Conservation (phyloP, 2,113 vertebrate species). For the Parotia lawesii region DNA sequence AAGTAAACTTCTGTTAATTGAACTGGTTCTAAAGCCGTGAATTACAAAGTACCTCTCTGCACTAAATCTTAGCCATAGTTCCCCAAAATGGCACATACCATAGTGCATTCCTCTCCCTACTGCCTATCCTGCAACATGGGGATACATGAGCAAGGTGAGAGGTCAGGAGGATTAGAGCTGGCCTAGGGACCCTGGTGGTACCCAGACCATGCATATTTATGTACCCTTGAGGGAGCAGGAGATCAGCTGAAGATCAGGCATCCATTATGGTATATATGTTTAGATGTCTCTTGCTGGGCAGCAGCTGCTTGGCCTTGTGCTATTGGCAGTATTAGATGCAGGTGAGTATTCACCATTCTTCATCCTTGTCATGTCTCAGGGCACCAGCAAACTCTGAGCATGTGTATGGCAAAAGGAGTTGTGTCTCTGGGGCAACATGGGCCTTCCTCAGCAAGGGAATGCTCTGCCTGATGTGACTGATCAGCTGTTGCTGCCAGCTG, state of each 20-base stretch:
- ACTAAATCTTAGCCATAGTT: neutral
- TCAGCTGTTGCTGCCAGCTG: neutral
- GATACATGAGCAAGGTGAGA: fast-evolving
- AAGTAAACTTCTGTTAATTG: neutral
- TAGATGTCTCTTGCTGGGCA: neutral
- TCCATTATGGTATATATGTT: neutral
- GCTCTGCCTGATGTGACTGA: neutral
- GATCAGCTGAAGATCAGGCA: neutral
- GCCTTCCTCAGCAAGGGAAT: neutral
- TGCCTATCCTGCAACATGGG: neutral
- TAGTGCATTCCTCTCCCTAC: neutral
- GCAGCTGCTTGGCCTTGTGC: neutral
- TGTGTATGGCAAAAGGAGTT: fast-evolving
- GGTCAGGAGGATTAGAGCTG: neutral
- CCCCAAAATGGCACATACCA: neutral
- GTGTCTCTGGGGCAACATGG: neutral
- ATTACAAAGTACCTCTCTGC: neutral
- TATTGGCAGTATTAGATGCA: neutral
- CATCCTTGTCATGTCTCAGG: neutral
- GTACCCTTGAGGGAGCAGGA: neutral
- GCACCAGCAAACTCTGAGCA: neutral
- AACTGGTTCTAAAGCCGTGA: neutral
- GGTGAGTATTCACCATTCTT: neutral
- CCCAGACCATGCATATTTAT: neutral
- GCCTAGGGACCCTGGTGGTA: neutral